These are phyloP conservation scores for Germaria angustata DNA, from an alignment of 2,888 invertebrate species.

Conservation along the genomic window DNA sequence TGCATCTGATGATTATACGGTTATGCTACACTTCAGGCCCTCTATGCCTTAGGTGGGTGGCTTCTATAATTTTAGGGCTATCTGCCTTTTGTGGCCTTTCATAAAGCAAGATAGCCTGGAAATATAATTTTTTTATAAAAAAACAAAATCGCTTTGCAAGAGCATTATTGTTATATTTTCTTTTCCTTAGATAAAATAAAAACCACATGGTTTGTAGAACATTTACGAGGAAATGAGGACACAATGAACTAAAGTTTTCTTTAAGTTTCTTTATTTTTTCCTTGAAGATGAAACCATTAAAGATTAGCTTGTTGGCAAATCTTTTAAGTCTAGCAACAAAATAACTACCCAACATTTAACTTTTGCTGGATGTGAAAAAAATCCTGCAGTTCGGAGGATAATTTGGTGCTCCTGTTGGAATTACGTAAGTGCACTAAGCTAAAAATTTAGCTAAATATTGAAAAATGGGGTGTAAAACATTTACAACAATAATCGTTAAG, in stretches of 20 bases:
- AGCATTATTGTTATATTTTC: not conserved
- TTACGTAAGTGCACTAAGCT: too few species aligned
- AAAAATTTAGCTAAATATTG: too few species aligned
- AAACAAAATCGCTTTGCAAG: not conserved
- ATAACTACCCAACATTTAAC: not conserved
- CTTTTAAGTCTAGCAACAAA: not conserved
- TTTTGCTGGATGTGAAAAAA: not conserved
- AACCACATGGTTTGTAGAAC: constrained; percentile 16
- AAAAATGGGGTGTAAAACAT: too few species aligned
- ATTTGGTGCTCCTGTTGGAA: too few species aligned
- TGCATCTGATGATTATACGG: too few species aligned
- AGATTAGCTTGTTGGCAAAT: constrained; percentile 25
- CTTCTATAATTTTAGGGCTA: not conserved
- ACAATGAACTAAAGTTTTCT: constrained; percentile 15
- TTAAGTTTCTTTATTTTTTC: not conserved
- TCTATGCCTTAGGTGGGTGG: too few species aligned
- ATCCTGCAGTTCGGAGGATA: not conserved
- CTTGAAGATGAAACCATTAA: not conserved
- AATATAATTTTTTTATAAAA: not conserved
- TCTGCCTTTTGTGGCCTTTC: not conserved
- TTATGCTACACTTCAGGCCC: too few species aligned
- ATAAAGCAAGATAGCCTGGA: not conserved
- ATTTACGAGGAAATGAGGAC: not conserved
- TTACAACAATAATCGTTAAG: too few species aligned
- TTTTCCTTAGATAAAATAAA: not conserved